Base-by-base conservation (phyloP, 2,797 vertebrate species). In the Ataeniobius toweri region DNA sequence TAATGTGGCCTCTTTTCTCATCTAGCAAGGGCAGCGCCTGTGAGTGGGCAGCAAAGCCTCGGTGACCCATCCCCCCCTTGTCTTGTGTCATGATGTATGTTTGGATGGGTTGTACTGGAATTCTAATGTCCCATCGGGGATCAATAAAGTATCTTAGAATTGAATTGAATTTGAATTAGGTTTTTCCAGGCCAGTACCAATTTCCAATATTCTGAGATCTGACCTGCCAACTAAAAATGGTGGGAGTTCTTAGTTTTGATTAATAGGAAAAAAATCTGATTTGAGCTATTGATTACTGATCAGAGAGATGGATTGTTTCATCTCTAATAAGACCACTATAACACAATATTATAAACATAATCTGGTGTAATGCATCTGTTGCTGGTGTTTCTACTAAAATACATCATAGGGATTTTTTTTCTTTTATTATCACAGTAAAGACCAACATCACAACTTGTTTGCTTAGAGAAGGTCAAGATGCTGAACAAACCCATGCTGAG, bases 361-460 rank as follows among this genome's bases (percentile, higher is more conserved):
- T 3, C 4, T 3, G 24, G 39, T 1, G 8, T n/a, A n/a, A 77
- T 73, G 71, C 24, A 1, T 55, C 16, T 75, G 36, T 1, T 13
- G 53, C 26, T 67, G 80, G n/a, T 31, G 36, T 59, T 68, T 69
- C 44, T 39, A 72, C 22, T 69, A 36, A 76, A 48, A 20, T 6
- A 1, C 10, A 68, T 41, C 51, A 39, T 72, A 73, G 70, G 26
- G 55, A 67, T 70, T 68, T 1, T 79, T 85, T 85, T 85, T 77
- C 72, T 9, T 78, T 69, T 28, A 81, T 69, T 28, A 81, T 73
- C 74, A 74, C 55, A 46, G 83, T 53, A 90, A 90, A 91, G 86
- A 84, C 91, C 86, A 84, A 58, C 75, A 69, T 89, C 86, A 90
- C 91, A 82, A 89, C 83, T 81, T 8, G 71, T 81, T 88, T 81